phyloP scores from a whole-genome alignment of 1,140 invertebrate species.

The Macrosteles quadrilineatus region DNA sequence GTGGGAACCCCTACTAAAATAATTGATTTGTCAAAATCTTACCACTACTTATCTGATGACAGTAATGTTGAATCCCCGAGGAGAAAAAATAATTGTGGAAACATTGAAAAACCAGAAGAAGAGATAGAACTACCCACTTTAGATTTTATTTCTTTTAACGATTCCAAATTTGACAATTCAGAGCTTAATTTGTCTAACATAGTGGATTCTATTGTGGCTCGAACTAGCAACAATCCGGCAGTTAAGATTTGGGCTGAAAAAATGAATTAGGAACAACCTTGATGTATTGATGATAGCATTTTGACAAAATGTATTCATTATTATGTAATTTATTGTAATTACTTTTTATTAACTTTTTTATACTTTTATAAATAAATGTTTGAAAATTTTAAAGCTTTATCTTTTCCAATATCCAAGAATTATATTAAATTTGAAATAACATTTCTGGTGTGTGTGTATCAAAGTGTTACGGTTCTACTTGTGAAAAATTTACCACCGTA shows the following conservation, averaged over 20 bases:
- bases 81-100: background rate
- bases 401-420: too few relatives aligned
- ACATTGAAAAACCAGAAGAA: background rate
- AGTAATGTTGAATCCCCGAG: conserved; percentile 10
- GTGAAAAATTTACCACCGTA: too few relatives aligned
- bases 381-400: too few relatives aligned
- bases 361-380: background rate
- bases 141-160: background rate
- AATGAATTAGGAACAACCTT: too few relatives aligned
- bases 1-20: conserved; percentile 15
- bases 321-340: background rate
- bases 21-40: conserved; percentile 33
- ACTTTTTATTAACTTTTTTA: background rate
- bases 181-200: conserved; percentile 36
- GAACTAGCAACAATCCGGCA: background rate
- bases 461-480: too few relatives aligned
- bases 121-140: conserved; percentile 1
- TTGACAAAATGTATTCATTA: background rate
- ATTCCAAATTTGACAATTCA: background rate
- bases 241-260: background rate
- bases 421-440: too few relatives aligned
- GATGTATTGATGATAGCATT: background rate
- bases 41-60: conserved; percentile 36
- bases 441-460: too few relatives aligned
- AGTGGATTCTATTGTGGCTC: conserved; percentile 33